These are phyloP conservation scores for Myotis vivesi DNA, from an alignment of 2,797 vertebrate species.

Conservation along the genomic window DNA sequence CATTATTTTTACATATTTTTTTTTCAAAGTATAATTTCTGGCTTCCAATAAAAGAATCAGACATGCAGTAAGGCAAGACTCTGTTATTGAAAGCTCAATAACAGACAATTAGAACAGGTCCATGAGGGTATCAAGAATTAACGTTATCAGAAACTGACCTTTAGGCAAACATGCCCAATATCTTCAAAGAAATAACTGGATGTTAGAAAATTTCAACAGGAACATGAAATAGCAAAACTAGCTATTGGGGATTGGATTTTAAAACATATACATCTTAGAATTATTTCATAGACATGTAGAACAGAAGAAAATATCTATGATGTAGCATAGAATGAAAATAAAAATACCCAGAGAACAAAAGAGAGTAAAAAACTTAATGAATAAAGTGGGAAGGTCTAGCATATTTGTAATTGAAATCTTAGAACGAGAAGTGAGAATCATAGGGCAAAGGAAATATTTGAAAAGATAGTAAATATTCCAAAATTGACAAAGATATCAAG, in stretches of 20 bases:
- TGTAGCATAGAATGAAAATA: background rate
- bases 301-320: background rate
- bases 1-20: background rate
- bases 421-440: background rate
- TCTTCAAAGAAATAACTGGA: background rate
- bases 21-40: background rate
- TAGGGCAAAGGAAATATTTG: background rate
- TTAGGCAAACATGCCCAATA: background rate
- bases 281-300: background rate
- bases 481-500: background rate
- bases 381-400: background rate
- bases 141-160: background rate
- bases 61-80: background rate
- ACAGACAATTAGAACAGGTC: background rate
- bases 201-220: background rate
- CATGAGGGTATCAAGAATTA: background rate
- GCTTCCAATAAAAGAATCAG: background rate
- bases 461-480: background rate
- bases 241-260: background rate
- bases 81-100: background rate
- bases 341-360: background rate
- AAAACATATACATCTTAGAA: background rate
- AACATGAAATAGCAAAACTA: background rate
- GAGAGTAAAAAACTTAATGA: background rate
- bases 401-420: background rate